Evolutionary conservation across 2,888 invertebrate genomes (phyloP).

Genomic region (Lithophane semibrunnea): DNA sequence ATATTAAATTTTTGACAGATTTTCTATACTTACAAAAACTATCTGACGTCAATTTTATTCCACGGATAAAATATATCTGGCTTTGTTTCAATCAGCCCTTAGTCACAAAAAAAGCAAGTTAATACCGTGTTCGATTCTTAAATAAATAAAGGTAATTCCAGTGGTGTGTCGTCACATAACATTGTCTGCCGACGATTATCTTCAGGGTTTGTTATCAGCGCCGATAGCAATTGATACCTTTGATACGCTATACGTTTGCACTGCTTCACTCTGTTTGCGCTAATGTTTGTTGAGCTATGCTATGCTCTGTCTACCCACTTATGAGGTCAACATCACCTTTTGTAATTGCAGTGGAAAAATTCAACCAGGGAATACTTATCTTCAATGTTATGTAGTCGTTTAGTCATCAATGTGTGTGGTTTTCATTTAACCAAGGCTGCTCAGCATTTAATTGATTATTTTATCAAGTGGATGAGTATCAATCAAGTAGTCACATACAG

Average conservation of each 20-base stretch:
- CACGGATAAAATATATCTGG: too few relatives aligned
- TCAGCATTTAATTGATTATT: slow-evolving; percentile 8
- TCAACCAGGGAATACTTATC: slow-evolving; percentile 42
- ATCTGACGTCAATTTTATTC: too few relatives aligned
- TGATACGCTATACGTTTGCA: slow-evolving; percentile 81
- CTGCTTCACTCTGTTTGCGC: slow-evolving; percentile 81
- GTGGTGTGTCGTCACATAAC: slow-evolving; percentile 31
- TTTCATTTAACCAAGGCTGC: slow-evolving; percentile 5
- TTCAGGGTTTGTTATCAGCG: slow-evolving; percentile 71
- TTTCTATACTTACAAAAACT: too few relatives aligned
- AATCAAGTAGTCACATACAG: neutral
- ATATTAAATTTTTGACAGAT: too few relatives aligned
- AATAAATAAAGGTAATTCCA: slow-evolving; percentile 9
- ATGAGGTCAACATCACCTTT: slow-evolving; percentile 77
- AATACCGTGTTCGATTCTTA: neutral
- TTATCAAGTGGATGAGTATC: neutral
- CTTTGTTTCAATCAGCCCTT: neutral
- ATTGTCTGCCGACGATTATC: slow-evolving; percentile 60
- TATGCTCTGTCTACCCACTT: slow-evolving; percentile 75
- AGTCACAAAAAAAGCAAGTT: neutral
- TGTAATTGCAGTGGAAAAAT: slow-evolving; percentile 68
- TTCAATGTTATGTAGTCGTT: slow-evolving; percentile 21
- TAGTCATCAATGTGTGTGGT: slow-evolving; percentile 12
- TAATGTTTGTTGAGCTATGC: slow-evolving; percentile 82
- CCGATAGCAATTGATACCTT: slow-evolving; percentile 81